phyloP scores from a whole-genome alignment of 2,888 invertebrate genomes.

The Notocelia uddmanniana region DNA sequence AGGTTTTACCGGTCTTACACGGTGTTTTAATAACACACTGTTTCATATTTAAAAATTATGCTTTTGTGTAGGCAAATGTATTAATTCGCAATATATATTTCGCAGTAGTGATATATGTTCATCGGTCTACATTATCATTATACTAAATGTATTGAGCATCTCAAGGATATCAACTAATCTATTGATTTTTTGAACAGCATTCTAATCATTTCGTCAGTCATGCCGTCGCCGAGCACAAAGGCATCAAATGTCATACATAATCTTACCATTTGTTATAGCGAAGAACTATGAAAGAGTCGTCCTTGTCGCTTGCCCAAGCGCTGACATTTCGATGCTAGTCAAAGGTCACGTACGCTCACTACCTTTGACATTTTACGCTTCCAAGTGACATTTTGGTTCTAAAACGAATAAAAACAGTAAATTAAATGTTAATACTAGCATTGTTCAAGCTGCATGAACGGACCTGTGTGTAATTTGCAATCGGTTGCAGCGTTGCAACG shows the following conservation, averaged over 20 bases:
- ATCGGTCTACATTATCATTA: not conserved
- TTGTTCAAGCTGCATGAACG: conserved; percentile 31
- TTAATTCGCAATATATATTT: not conserved
- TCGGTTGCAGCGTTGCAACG: conserved; percentile 44
- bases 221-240: conserved; percentile 69
- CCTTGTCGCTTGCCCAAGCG: conserved; percentile 83
- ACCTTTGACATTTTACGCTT: conserved; percentile 78
- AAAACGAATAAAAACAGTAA: conserved; percentile 62
- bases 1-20: not conserved
- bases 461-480: conserved; percentile 31
- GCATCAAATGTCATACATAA: conserved; percentile 82
- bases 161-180: conserved; percentile 81
- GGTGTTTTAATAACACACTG: not conserved
- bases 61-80: not conserved
- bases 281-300: conserved; percentile 82
- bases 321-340: conserved; percentile 82
- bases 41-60: not conserved
- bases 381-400: conserved; percentile 74
- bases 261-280: conserved; percentile 71
- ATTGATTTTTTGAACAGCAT: conserved; percentile 72
- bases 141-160: conserved; percentile 55
- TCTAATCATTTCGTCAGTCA: conserved; percentile 77
- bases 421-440: conserved; percentile 43
- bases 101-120: not conserved
- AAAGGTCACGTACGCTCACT: conserved; percentile 82